These are phyloP conservation scores for Lasiommata megera DNA, from an alignment of 2,888 invertebrate species.

Conservation along the genomic window DNA sequence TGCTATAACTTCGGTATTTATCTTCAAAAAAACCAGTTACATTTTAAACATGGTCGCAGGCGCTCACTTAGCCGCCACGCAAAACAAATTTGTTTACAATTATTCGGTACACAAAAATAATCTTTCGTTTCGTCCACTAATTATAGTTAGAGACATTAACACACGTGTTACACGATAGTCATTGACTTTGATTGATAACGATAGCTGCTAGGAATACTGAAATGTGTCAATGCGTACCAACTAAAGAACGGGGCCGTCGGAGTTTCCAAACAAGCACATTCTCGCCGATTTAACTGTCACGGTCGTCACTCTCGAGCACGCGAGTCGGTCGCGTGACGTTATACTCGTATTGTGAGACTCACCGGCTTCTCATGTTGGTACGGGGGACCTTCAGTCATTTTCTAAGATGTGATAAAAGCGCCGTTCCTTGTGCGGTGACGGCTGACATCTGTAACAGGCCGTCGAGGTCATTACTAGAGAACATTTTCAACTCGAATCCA, in stretches of 20 bases:
- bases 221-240: constrained; percentile 14
- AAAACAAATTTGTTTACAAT: constrained; percentile 16
- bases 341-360: constrained; percentile 45
- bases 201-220: constrained; percentile 16
- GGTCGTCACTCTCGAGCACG: constrained; percentile 31
- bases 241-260: constrained; percentile 13
- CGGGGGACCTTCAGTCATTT: constrained; percentile 75
- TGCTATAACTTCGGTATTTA: constrained; percentile 20
- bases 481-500: not conserved
- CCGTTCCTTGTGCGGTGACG: constrained; percentile 73
- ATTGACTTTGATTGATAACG: constrained; percentile 26
- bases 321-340: constrained; percentile 16
- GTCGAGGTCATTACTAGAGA: constrained; percentile 59
- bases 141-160: constrained; percentile 8
- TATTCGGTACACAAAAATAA: constrained; percentile 1
- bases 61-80: constrained; percentile 14
- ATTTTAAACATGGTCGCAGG: constrained; percentile 27
- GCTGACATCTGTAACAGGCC: constrained; percentile 75
- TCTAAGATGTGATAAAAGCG: constrained; percentile 78
- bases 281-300: constrained; percentile 29
- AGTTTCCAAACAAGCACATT: constrained; percentile 21
- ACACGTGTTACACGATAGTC: not conserved
- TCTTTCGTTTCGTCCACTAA: not conserved
- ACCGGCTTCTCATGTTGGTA: constrained; percentile 73
- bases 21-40: constrained; percentile 36